Evolutionary conservation across 2,797 vertebrate genomes (phyloP).

Genomic region (Coilia nasus): DNA sequence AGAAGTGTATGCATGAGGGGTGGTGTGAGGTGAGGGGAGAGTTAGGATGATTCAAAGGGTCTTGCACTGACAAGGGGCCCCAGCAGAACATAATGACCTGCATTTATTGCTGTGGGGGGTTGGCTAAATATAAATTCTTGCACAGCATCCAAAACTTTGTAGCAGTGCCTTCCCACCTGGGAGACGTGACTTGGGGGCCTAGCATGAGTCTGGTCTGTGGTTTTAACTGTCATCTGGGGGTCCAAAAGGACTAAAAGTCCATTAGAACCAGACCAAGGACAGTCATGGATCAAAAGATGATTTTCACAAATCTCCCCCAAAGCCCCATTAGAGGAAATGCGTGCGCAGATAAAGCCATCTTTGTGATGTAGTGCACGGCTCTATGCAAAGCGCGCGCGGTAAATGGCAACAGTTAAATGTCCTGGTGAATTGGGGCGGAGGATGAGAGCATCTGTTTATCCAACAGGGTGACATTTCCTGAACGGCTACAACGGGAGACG

Average conservation of each 20-base stretch:
- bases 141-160: too few relatives aligned
- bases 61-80: too few relatives aligned
- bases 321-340: background rate
- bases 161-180: too few relatives aligned
- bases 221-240: background rate
- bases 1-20: too few relatives aligned
- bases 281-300: constrained; percentile 12
- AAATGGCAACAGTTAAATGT: constrained; percentile 10
- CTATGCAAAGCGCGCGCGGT: background rate
- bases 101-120: too few relatives aligned
- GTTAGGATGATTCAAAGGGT: too few relatives aligned
- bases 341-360: background rate
- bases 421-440: background rate
- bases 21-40: too few relatives aligned
- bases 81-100: too few relatives aligned
- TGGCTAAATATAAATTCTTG: too few relatives aligned
- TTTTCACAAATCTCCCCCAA: background rate
- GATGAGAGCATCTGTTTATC: background rate
- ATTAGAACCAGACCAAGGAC: background rate
- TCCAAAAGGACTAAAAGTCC: background rate
- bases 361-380: background rate
- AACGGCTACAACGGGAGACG: background rate
- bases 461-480: background rate
- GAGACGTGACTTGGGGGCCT: background rate
- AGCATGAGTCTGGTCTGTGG: background rate